These are phyloP conservation scores for Cladorhizidae sp. DNA, from an alignment of 37 sponge, comb jelly and placozoan genomes.

Conservation along the genomic window DNA sequence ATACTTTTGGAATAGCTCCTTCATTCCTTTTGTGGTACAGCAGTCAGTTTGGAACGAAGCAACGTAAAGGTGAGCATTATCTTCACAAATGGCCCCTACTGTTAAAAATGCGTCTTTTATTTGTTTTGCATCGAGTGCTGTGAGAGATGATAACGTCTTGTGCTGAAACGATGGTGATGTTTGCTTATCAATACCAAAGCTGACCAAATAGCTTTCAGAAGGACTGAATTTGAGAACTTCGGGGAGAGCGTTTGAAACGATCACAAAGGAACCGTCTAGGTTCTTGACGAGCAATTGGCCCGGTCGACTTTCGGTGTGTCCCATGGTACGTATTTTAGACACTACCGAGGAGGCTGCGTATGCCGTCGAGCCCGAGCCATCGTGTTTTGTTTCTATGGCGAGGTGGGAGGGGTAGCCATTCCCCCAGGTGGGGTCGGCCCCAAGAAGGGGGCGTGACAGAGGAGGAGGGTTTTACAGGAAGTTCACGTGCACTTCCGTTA, in stretches of 20 bases:
- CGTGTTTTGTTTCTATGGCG: too few relatives aligned
- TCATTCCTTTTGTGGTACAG: constrained; percentile 56
- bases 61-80: constrained; percentile 12
- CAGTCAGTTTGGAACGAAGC: constrained; percentile 13
- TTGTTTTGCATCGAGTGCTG: constrained; percentile 28
- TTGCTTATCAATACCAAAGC: constrained; percentile 66
- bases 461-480: too few relatives aligned
- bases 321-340: too few relatives aligned
- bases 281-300: not conserved
- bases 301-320: constrained; percentile 6
- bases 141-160: constrained; percentile 18
- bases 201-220: constrained; percentile 52
- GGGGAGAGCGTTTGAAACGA: constrained; percentile 20
- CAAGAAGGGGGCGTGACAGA: too few relatives aligned
- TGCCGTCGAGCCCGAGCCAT: too few relatives aligned
- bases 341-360: too few relatives aligned
- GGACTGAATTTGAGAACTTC: constrained; percentile 50
- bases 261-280: not conserved
- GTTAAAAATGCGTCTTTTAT: constrained; percentile 14
- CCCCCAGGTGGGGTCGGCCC: too few relatives aligned
- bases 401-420: too few relatives aligned
- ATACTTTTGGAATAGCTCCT: constrained; percentile 28
- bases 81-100: constrained; percentile 13
- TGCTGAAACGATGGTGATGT: constrained; percentile 25
- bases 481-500: too few relatives aligned